Base-by-base conservation (phyloP, 2,888 invertebrate species). In the Chrysotoxum bicinctum region DNA sequence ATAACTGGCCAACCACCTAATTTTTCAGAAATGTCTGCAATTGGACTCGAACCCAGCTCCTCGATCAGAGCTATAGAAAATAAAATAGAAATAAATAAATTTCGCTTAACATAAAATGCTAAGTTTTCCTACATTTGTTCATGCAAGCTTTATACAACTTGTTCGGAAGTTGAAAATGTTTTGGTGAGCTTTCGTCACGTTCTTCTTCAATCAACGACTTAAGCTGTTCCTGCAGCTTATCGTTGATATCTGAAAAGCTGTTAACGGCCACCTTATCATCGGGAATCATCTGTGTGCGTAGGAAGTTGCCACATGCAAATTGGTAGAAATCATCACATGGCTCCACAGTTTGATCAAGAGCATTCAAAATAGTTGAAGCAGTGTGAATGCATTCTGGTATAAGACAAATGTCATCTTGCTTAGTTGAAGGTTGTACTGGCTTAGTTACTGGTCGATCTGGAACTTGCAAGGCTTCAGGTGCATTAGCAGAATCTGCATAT, bases 1-100 rank as follows among this genome's bases (percentile, higher is more conserved):
- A 98, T 92, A n/a, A 97, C 96, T 0, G 99, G 98, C 98, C 98
- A 99, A 3, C 98, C 98, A 0, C 98, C 98, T 23, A 98, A 93
- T n/a, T 94, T 93, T 40, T 93, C 93, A 70, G 98, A 92, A 90
- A 97, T 95, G 0, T 93, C 92, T 73, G 94, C 91, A 45, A 98
- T 93, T 0, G 98, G 97, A 3, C 93, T 92, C 52, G 96, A 91
- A 0, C 97, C 98, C 62, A 95, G 94, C 3, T 94, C 93, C 90
- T 98, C 97, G 88, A 98, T 98, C 21, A 95, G 92, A 87, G 95
- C 97, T 2, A 35, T 12, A 35, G 14, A 37, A 37, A 14, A 68
- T 1, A 19, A 10, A 50, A 35, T 14, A 35, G 0, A 35, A 35
- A 19, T 21, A 12, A 30, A 23, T n/a, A 23, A 37, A 45, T 30